Base-by-base conservation (phyloP, 1,140 invertebrate genomes). In the Lamellibrachia luymesi region DNA sequence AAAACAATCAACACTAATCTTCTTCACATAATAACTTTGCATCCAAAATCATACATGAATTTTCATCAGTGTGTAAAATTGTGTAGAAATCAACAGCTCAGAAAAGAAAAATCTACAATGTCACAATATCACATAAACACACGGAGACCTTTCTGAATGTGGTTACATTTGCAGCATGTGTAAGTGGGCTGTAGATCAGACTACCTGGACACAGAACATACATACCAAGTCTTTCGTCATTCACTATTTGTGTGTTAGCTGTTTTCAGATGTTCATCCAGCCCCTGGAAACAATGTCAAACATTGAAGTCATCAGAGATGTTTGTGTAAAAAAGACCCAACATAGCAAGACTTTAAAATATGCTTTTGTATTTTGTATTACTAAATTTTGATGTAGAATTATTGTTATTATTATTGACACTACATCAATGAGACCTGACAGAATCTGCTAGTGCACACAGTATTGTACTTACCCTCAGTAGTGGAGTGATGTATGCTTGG, bases 171-270 rank as follows among this genome's bases (percentile, higher is more conserved):
- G 1, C 52, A 80, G 13, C 64, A 17, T 22, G 64, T 8, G 64
- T 8, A 80, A 80, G 0, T 80, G 2, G 13, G 13, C 64, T 80
- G 25, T 80, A 22, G 8, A 80, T 4, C 64, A 80, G 7, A 80
- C 8, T 17, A 0, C 8, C 7, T 38, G 13, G 64, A 6, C 25
- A 80, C 2, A 17, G 13, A 80, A 80, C 17, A 80, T 80, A 80
- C 64, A 80, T 51, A 91, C 91, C 91, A 91, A 91, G 91, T 51
- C 91, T 91, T 22, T 50, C 91, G n/a, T 91, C 91, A 91, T 51
- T 91, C 49, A 51, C 51, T 22, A 91, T 91, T 13, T 50, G 49
- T 51, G 49, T 91, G 91, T 91, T 91, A 50, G 91, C 91, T 13
- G 10, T 50, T 25, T 91, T 10, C 51, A 91, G 91, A 51, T 91